A percentile compares a stretch with the other conserved stretches of the same genome.
Conservation (phyloP, 2,113 vertebrate species). For the Panthera tigris region DNA sequence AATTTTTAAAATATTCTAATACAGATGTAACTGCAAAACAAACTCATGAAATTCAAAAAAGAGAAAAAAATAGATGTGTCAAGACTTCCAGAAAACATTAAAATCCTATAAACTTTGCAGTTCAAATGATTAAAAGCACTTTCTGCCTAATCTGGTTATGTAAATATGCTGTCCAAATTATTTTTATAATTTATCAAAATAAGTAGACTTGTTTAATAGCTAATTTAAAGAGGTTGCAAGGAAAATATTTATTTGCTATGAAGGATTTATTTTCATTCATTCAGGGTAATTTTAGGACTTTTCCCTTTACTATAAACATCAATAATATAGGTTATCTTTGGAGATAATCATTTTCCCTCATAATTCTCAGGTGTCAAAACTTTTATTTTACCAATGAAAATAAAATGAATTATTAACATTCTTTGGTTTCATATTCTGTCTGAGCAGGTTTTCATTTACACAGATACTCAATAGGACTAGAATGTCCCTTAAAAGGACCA, state of each 20-base stretch:
- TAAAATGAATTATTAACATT: neutral
- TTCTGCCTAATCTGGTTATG: neutral
- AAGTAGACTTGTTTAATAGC: neutral
- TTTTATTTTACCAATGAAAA: slow-evolving; percentile 23
- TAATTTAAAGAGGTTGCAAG: neutral
- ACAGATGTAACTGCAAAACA: neutral
- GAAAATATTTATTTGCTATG: neutral
- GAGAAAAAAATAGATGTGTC: neutral
- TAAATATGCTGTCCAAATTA: neutral
- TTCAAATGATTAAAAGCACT: slow-evolving; percentile 4
- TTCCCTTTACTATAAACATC: neutral
- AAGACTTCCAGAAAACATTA: neutral
- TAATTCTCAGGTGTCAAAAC: slow-evolving; percentile 44
- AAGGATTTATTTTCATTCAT: slow-evolving; percentile 29
- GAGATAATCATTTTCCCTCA: slow-evolving; percentile 13
- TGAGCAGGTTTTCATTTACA: neutral
- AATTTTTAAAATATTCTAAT: slow-evolving; percentile 35
- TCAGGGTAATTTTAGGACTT: slow-evolving; percentile 4
- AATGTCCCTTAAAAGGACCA: neutral
- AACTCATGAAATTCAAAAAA: neutral
- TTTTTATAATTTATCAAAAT: neutral
- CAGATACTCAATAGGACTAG: neutral
- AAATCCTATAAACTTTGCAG: neutral
- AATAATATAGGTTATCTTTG: neutral
- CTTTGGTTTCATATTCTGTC: slow-evolving; percentile 15